Base-by-base conservation (phyloP, 2,113 vertebrate species). In the Ictalurus punctatus region DNA sequence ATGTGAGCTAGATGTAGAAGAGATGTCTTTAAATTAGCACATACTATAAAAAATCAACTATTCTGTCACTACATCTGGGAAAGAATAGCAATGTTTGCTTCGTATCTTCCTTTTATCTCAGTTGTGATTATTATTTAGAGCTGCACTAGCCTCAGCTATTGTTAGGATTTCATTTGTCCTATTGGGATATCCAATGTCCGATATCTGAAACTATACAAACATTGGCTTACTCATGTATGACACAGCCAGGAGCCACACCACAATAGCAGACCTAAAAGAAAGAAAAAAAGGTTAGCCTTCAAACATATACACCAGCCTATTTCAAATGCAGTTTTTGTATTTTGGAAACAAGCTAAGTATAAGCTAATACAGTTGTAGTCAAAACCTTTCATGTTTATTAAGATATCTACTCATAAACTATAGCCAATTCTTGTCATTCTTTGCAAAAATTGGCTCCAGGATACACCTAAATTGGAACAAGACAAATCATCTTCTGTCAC, bases 151-250 rank as follows among this genome's bases (percentile, higher is more conserved):
- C 19, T 48, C 73, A 23, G 48, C 40, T 27, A n/a, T 13, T 85
- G 44, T 73, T 34, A 80, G 16, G 27, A 25, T 63, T 67, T 52
- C 37, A 63, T 6, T 27, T 52, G 16, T 25, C 17, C 27, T 19
- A 2, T 19, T 21, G 58, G 3, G 59, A 19, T 59, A 44, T 19
- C 12, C 63, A 71, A 40, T 16, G n/a, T 48, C 17, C 76, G n/a
- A 63, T 13, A n/a, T 59, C 17, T 74, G 12, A 88, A 37, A 34
- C 13, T 59, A 48, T 30, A 7, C 7, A 78, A 63, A 58, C 37
- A 4, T 21, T 67, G n/a, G 23, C 87, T 89, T 79, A 89, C 88
- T 83, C 44, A 56, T 67, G 23, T 6, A 17, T n/a, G 17, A 27
- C 59, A 85, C 9, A 40, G 54, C 83, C 12, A 85, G 17, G 48